These are phyloP conservation scores for Rhyzopertha dominica DNA, from an alignment of 1,140 invertebrate species.

Conservation along the genomic window DNA sequence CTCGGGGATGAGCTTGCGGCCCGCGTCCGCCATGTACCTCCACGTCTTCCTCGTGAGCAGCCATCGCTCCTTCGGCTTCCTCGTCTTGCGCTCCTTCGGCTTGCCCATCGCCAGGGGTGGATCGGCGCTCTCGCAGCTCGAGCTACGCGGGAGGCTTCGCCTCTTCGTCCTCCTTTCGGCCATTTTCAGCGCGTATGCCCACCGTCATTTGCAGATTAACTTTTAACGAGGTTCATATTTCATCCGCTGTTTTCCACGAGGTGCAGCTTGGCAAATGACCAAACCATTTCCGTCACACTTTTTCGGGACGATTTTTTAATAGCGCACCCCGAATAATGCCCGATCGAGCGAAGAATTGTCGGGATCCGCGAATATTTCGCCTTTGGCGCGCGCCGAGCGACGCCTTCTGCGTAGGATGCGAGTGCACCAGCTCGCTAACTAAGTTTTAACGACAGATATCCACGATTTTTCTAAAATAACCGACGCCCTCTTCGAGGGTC, in stretches of 20 bases:
- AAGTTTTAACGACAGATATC: too few relatives aligned
- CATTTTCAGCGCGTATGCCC: conserved; percentile 25
- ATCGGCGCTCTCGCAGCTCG: conserved; percentile 40
- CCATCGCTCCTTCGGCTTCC: conserved; percentile 69
- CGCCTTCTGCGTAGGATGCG: too few relatives aligned
- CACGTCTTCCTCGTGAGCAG: conserved; percentile 81
- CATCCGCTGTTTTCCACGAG: neutral
- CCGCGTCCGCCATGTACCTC: conserved; percentile 85
- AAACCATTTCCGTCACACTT: neutral
- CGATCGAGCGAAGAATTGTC: conserved; percentile 8
- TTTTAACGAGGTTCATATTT: conserved; percentile 5
- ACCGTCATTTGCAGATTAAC: conserved; percentile 1
- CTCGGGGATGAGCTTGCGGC: conserved; percentile 76
- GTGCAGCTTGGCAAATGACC: neutral
- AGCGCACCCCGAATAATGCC: neutral
- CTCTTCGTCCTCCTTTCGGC: conserved; percentile 34
- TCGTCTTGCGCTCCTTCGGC: conserved; percentile 51
- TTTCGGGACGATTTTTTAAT: neutral
- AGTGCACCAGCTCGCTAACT: too few relatives aligned
- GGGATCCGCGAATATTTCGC: neutral
- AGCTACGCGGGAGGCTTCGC: conserved; percentile 34
- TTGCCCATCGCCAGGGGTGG: conserved; percentile 48
- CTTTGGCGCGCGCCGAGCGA: too few relatives aligned
- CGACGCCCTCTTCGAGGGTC: too few relatives aligned
- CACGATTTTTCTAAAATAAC: too few relatives aligned